Evolutionary conservation across 2,888 invertebrate species (phyloP), one percentile per base, ranked within the genome.

Genomic region (Anagyrus pseudococci): DNA sequence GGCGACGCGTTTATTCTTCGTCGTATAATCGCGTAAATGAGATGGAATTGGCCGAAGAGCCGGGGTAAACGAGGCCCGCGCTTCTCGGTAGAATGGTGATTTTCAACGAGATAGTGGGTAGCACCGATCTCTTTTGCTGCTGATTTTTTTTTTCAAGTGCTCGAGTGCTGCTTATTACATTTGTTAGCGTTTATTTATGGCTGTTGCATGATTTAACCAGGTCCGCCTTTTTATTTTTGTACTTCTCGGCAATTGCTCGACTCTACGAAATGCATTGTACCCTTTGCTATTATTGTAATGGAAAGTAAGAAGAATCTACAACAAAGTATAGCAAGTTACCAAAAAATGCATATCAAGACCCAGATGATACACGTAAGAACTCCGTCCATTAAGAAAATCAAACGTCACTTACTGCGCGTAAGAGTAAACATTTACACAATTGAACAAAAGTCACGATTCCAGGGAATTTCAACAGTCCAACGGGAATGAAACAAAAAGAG

Each of bases 1-100:
- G 2, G 10, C 23, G 17, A 7, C 3, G 4, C 2, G 19, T 43
- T 43, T 43, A 43, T 43, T 43, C 20, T 7, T 20, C 23, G n/a
- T 10, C 29, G 10, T 23, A 25, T 52, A 52, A 19, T 41, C 46
- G 41, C 49, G 48, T 49, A 49, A 41, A 57, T 19, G 55, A 15
- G 19, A 19, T 26, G 20, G 17, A 10, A n/a, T 26, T 17, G n/a
- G 26, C 15, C 41, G 15, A 25, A 26, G 25, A 53, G 43, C 41
- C 41, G 10, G 13, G 20, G 20, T 22, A 17, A 4, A n/a, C n/a
- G 13, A 15, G 46, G 17, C 10, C 19, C 19, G 49, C 19, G 33
- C 37, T 55, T 55, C 55, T 46, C 17, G 46, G 55, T 55, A 55
- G 8, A 25, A 4, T 23, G 47, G 47, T 8, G 40, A 15, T 1